A percentile compares a stretch with the other conserved stretches of the same genome.
phyloP scores from a whole-genome alignment of 2,888 invertebrate species.

The Drosophila subquinaria region DNA sequence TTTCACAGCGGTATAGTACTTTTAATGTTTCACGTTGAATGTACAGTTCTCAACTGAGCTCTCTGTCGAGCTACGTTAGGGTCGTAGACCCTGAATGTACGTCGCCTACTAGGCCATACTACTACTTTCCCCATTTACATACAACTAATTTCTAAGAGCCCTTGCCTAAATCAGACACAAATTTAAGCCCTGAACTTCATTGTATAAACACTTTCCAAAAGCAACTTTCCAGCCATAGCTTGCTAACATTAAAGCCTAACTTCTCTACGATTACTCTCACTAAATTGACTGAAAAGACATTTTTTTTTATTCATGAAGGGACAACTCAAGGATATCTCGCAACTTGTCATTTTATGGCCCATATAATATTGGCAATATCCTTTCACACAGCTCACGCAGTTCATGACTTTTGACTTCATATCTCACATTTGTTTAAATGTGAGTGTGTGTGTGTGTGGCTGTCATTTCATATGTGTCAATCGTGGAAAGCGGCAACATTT shows the following conservation, averaged over 20 bases:
- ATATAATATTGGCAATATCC: constrained; percentile 20
- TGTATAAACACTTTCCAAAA: background rate
- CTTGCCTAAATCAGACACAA: background rate
- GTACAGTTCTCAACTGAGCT: too few relatives aligned
- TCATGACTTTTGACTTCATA: constrained; percentile 20
- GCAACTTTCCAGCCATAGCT: background rate
- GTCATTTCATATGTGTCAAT: constrained; percentile 38
- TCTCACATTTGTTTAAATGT: constrained; percentile 15
- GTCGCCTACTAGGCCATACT: too few relatives aligned
- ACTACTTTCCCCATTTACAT: too few relatives aligned
- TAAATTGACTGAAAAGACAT: background rate
- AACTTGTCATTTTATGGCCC: constrained; percentile 18
- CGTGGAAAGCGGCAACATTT: constrained; percentile 41
- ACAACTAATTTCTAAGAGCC: background rate
- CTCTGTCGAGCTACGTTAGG: too few relatives aligned
- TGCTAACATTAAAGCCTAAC: background rate
- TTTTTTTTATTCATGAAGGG: constrained; percentile 5
- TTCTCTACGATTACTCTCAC: background rate
- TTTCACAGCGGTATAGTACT: too few relatives aligned
- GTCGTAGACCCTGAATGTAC: too few relatives aligned
- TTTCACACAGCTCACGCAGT: background rate
- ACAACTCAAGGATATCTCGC: constrained; percentile 6
- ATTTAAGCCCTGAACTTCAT: background rate
- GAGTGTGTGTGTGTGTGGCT: constrained; percentile 11
- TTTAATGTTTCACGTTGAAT: too few relatives aligned